Base-by-base conservation (phyloP, 2,113 vertebrate genomes). In the Conger conger region DNA sequence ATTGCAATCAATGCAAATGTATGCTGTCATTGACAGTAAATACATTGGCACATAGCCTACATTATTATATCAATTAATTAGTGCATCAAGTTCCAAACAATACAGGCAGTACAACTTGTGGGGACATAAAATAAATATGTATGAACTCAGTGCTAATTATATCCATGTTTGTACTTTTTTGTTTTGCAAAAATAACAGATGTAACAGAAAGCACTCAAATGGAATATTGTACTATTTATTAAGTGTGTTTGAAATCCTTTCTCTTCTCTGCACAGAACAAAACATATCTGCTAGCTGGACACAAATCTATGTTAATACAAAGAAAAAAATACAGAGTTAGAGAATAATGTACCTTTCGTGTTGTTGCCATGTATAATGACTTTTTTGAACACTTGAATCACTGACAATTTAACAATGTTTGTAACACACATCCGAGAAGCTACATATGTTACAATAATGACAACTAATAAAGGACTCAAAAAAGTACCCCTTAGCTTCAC, bases 381-480 rank as follows among this genome's bases (percentile, higher is more conserved):
- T 76, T 40, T 17, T 38, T 76, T 4, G 63, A 83, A 73, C 17
- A 76, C 60, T n/a, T 76, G 35, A 79, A 57, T 33, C 33, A n/a
- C 54, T 68, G 57, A 38, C 33, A 77, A 30, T 77, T 30, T 73
- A n/a, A 33, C 68, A 73, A 73, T 73, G 57, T 73, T 73, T 73
- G 68, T 73, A 73, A 73, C 11, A 73, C 27, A 73, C 68, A 73
- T 23, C 18, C 18, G 2, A 63, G 18, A 73, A n/a, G 68, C 33
- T 33, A 73, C 68, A 33, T 73, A 68, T 16, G 27, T 35, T 16
- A 53, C n/a, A 83, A 45, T 17, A 77, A 45, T 83, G 73, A 84
- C 76, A 73, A 73, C 35, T 84, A 84, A 79, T 84, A 84, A 84
- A 38, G 83, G 2, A 11, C 23, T 54, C 15, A 84, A 84, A 79